Percentiles rank a stretch among this genome's conserved stretches.
phyloP scores from a whole-genome alignment of 2,797 vertebrate genomes.

The Anabas testudineus region DNA sequence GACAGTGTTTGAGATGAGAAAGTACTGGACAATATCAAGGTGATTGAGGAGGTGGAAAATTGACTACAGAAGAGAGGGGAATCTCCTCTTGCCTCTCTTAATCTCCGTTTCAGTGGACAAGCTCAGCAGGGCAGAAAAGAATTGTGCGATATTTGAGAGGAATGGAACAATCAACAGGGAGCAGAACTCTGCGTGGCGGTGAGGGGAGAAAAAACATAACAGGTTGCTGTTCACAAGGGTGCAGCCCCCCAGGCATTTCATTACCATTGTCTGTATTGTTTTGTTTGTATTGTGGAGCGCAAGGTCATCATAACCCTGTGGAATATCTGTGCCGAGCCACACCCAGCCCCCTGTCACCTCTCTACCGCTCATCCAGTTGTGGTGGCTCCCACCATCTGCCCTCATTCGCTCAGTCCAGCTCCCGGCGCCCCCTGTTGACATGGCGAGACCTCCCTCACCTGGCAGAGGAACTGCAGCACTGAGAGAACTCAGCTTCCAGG shows the following conservation, averaged over 20 bases:
- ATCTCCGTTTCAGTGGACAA: slow-evolving; percentile 62
- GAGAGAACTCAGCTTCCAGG: slow-evolving; percentile 88
- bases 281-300: slow-evolving; percentile 61
- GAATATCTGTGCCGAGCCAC: slow-evolving; percentile 45
- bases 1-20: slow-evolving; percentile 65
- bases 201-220: slow-evolving; percentile 15
- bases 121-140: slow-evolving; percentile 31
- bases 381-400: slow-evolving; percentile 4
- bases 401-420: slow-evolving; percentile 35
- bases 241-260: slow-evolving; percentile 63
- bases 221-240: slow-evolving; percentile 33
- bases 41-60: slow-evolving; percentile 21
- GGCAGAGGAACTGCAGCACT: slow-evolving; percentile 76
- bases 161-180: slow-evolving; percentile 38
- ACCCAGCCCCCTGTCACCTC: slow-evolving; percentile 17
- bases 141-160: slow-evolving; percentile 19
- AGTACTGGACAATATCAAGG: slow-evolving; percentile 33
- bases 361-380: neutral
- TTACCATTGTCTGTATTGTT: slow-evolving; percentile 67
- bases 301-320: slow-evolving; percentile 54
- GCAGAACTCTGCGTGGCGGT: slow-evolving; percentile 23
- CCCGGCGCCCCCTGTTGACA: slow-evolving; percentile 63
- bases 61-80: slow-evolving; percentile 24
- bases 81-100: slow-evolving; percentile 35
- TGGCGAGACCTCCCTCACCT: slow-evolving; percentile 46